Percentiles rank a stretch among this genome's conserved stretches.
These are phyloP conservation scores for Sebastes goodei DNA, from an alignment of 2,797 vertebrate genomes.

Conservation along the genomic window DNA sequence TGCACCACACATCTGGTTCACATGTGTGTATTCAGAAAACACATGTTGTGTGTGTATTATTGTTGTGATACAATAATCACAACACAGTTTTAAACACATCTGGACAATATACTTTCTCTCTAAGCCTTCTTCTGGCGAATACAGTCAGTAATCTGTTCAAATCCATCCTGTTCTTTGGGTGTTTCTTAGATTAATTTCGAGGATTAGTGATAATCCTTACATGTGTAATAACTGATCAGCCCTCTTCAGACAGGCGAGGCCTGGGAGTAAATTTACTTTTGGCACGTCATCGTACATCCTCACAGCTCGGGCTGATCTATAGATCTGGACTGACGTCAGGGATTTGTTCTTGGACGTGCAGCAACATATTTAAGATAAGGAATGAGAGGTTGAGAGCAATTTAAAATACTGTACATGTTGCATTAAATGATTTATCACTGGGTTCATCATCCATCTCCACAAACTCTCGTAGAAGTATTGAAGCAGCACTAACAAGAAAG, in stretches of 20 bases:
- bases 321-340: background rate
- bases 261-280: background rate
- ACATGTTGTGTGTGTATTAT: background rate
- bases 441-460: background rate
- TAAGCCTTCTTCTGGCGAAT: slow-evolving; percentile 38
- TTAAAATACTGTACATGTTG: background rate
- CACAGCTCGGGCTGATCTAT: no score
- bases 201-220: slow-evolving; percentile 67
- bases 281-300: no score
- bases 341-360: background rate
- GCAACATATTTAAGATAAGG: background rate
- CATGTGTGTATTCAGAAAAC: background rate
- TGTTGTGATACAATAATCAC: background rate
- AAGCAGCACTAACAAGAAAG: background rate
- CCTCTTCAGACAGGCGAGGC: slow-evolving; percentile 3
- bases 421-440: background rate
- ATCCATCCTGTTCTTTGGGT: slow-evolving; percentile 49
- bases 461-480: background rate
- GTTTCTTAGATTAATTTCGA: slow-evolving; percentile 57
- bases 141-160: slow-evolving; percentile 60
- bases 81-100: slow-evolving; percentile 30
- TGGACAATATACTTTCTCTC: slow-evolving; percentile 39
- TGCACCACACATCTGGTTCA: background rate
- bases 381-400: background rate
- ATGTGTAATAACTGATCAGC: slow-evolving; percentile 39